Conservation (phyloP, 2,888 invertebrate species). For the Smittia sp. region DNA sequence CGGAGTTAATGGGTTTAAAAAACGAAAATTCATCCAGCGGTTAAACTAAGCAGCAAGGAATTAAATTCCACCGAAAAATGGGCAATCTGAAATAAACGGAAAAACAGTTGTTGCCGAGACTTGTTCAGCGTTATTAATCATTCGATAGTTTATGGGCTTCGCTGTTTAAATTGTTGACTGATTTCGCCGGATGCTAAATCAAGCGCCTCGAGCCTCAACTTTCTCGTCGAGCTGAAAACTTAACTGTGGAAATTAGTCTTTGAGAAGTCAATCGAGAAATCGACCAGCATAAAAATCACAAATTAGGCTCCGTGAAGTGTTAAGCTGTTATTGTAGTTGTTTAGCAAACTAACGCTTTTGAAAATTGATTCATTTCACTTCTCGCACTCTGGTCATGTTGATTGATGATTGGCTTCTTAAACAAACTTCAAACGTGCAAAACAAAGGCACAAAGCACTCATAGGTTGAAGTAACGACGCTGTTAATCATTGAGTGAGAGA, state of each 20-base stretch:
- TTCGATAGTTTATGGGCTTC: neutral
- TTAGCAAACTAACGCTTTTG: neutral
- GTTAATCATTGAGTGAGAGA: neutral
- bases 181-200: neutral
- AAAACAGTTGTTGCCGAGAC: neutral
- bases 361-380: neutral
- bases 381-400: neutral
- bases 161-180: neutral
- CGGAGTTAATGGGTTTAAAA: neutral
- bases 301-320: neutral
- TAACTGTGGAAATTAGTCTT: neutral
- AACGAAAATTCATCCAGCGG: neutral
- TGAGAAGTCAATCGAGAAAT: neutral
- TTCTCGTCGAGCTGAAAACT: neutral
- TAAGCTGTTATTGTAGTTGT: neutral
- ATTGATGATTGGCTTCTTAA: no score
- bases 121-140: conserved; percentile 14
- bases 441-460: neutral
- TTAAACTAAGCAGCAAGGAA: neutral
- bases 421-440: neutral
- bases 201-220: neutral
- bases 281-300: neutral
- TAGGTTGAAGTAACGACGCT: neutral
- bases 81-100: neutral
- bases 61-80: neutral